Conservation (phyloP, 2,113 vertebrate genomes). For the Scytalopus superciliaris region DNA sequence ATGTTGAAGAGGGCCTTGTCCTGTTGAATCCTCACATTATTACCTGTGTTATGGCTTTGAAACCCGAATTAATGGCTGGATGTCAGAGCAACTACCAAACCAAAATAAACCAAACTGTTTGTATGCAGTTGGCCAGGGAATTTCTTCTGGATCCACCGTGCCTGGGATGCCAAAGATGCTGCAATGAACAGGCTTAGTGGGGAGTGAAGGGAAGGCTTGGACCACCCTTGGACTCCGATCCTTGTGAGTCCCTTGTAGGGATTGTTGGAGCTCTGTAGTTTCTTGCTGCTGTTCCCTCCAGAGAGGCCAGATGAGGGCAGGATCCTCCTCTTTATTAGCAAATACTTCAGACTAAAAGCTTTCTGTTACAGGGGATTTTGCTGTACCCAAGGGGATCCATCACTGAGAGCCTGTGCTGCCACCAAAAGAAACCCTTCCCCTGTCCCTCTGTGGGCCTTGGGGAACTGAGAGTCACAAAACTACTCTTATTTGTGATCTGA, state of each 20-base stretch:
- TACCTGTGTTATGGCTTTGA: background rate
- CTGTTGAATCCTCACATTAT: background rate
- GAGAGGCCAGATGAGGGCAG: slow-evolving; percentile 36
- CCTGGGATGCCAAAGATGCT: background rate
- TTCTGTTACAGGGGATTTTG: background rate
- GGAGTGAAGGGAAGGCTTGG: background rate
- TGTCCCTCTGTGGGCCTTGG: background rate
- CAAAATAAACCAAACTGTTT: background rate
- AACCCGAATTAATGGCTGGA: background rate
- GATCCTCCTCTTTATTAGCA: background rate
- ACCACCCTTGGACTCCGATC: background rate
- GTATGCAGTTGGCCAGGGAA: background rate
- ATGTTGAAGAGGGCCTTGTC: background rate
- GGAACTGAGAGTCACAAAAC: background rate
- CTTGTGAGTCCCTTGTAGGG: background rate
- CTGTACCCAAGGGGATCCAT: background rate
- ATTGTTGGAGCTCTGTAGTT: background rate
- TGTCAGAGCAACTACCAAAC: background rate
- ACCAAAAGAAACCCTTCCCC: background rate
- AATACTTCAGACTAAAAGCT: background rate
- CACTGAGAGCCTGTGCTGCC: rapidly evolving
- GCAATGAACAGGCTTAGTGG: background rate
- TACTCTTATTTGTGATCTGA: background rate
- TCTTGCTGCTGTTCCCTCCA: background rate
- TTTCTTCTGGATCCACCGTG: background rate